phyloP scores from a whole-genome alignment of 2,797 vertebrate species.

The Coilia nasus region DNA sequence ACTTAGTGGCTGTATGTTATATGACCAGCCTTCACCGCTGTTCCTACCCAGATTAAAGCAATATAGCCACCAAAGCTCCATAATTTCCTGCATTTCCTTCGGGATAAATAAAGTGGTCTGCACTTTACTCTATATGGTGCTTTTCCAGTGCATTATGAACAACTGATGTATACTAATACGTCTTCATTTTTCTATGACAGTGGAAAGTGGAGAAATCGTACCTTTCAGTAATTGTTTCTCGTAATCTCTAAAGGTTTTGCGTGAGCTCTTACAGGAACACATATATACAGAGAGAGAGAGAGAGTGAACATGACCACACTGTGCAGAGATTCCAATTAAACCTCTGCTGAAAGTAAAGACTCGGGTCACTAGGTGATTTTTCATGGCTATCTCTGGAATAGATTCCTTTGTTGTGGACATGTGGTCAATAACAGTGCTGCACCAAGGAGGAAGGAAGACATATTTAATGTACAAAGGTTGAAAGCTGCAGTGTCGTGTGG shows the following conservation, averaged over 20 bases:
- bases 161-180: background rate
- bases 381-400: conserved; percentile 73
- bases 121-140: background rate
- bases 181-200: conserved; percentile 1
- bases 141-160: background rate
- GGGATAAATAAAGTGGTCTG: too few species aligned
- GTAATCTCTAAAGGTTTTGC: background rate
- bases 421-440: conserved; percentile 76
- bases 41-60: background rate
- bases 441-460: conserved; percentile 70
- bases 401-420: conserved; percentile 73
- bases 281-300: conserved; percentile 57
- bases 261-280: background rate
- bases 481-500: conserved; percentile 43
- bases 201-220: conserved; percentile 11
- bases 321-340: conserved; percentile 76
- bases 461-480: conserved; percentile 68
- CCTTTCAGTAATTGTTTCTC: conserved; percentile 1
- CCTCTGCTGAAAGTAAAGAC: conserved; percentile 72
- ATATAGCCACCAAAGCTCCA: too few species aligned
- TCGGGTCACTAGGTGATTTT: conserved; percentile 70
- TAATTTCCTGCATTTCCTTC: too few species aligned
- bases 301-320: conserved; percentile 72
- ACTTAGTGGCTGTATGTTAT: background rate
- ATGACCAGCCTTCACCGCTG: background rate